phyloP scores from a whole-genome alignment of 2,113 vertebrate genomes.

The Lamprotornis superbus region DNA sequence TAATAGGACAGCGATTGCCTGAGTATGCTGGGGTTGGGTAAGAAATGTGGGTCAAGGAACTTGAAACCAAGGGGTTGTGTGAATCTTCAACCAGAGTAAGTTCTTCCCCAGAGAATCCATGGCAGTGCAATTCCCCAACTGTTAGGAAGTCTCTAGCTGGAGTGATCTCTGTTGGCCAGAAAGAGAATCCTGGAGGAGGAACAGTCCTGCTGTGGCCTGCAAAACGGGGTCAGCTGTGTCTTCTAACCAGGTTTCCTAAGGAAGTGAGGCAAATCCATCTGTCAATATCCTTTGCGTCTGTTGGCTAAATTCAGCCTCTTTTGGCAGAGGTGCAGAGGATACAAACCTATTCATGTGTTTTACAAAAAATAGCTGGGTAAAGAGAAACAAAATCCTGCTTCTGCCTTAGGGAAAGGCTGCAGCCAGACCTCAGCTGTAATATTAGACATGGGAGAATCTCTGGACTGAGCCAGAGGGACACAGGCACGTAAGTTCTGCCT shows the following conservation, averaged over 20 bases:
- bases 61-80: background rate
- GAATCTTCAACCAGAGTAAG: background rate
- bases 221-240: slow-evolving; percentile 2
- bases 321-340: slow-evolving; percentile 37
- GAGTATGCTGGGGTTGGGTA: background rate
- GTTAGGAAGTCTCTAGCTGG: background rate
- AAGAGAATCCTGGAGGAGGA: background rate
- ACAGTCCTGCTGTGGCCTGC: background rate
- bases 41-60: background rate
- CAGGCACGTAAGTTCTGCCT: background rate
- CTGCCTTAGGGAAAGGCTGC: background rate
- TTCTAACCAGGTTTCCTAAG: slow-evolving; percentile 57
- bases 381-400: slow-evolving; percentile 8
- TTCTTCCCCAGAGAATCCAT: background rate
- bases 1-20: background rate
- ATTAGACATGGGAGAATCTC: background rate
- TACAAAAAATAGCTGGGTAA: slow-evolving; percentile 6
- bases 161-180: background rate
- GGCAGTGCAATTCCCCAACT: background rate
- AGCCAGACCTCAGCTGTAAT: background rate
- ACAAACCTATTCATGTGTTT: slow-evolving; percentile 6
- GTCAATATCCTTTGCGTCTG: slow-evolving; percentile 38
- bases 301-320: slow-evolving; percentile 20
- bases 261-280: slow-evolving; percentile 59
- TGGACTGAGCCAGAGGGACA: background rate